phyloP scores from a whole-genome alignment of 1,140 invertebrate species.

The Macrobrachium rosenbergii region DNA sequence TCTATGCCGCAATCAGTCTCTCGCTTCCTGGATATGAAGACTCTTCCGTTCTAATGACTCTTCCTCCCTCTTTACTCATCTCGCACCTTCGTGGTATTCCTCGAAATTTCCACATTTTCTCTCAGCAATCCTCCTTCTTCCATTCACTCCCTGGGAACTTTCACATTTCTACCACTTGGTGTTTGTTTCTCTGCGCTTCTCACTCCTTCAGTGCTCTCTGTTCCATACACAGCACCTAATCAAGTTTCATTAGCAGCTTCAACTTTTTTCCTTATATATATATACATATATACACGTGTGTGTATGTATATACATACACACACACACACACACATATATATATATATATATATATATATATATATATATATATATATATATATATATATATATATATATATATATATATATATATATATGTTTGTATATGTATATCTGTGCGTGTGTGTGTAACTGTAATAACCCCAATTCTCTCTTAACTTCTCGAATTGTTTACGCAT shows the following conservation, averaged over 20 bases:
- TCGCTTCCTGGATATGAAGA: not conserved
- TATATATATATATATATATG: not conserved
- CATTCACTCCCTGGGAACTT: not conserved
- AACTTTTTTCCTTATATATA: not conserved
- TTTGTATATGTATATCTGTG: not conserved
- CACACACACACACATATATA: not conserved
- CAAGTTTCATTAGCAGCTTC: too few relatives aligned
- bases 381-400: not conserved
- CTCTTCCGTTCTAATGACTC: not conserved
- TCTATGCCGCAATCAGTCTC: not conserved
- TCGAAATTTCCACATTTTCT: not conserved
- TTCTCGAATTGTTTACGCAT: too few relatives aligned
- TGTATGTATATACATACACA: not conserved
- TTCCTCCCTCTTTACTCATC: not conserved
- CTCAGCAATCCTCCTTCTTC: not conserved
- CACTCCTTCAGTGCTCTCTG: not conserved
- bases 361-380: constrained; percentile 8
- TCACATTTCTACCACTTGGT: not conserved
- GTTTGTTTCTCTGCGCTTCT: not conserved
- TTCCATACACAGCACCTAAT: not conserved
- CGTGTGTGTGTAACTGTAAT: too few relatives aligned
- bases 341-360: constrained; percentile 19
- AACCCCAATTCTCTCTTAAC: too few relatives aligned
- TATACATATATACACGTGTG: not conserved
- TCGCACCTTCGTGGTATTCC: not conserved